phyloP scores from a whole-genome alignment of 1,140 invertebrate species.

The Globodera rostochiensis region DNA sequence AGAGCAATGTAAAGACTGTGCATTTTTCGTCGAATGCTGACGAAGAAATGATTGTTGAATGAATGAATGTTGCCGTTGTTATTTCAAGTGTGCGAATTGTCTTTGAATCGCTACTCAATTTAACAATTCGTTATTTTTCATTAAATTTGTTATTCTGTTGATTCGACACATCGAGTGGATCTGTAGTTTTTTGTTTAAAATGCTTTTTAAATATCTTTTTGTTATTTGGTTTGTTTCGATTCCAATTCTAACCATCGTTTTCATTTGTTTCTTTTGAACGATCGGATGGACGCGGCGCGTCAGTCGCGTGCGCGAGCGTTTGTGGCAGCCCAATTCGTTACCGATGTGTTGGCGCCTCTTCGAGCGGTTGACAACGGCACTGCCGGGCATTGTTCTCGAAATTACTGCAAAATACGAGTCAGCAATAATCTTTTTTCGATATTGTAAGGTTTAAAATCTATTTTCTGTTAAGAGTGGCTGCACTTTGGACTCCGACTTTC shows the following conservation, averaged over 20 bases:
- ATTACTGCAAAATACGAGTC: slow-evolving; percentile 12
- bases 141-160: no score
- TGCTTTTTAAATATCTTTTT: background rate
- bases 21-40: slow-evolving; percentile 20
- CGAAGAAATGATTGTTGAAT: background rate
- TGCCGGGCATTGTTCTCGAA: background rate
- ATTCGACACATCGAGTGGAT: no score
- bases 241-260: background rate
- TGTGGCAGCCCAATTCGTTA: slow-evolving; percentile 12
- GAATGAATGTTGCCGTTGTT: background rate
- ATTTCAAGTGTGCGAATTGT: background rate
- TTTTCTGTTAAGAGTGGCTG: background rate
- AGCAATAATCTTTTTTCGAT: background rate
- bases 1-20: background rate
- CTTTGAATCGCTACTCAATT: no score
- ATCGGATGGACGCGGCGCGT: slow-evolving; percentile 15
- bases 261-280: background rate
- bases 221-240: slow-evolving; percentile 10
- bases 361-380: background rate
- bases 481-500: background rate
- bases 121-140: no score
- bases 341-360: slow-evolving; percentile 5
- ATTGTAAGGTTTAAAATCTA: background rate
- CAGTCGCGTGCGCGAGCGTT: slow-evolving; percentile 19
- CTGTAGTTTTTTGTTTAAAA: background rate